Evolutionary conservation across 2,797 vertebrate genomes (phyloP).

Genomic region (Hyperoplus lanceolatus): DNA sequence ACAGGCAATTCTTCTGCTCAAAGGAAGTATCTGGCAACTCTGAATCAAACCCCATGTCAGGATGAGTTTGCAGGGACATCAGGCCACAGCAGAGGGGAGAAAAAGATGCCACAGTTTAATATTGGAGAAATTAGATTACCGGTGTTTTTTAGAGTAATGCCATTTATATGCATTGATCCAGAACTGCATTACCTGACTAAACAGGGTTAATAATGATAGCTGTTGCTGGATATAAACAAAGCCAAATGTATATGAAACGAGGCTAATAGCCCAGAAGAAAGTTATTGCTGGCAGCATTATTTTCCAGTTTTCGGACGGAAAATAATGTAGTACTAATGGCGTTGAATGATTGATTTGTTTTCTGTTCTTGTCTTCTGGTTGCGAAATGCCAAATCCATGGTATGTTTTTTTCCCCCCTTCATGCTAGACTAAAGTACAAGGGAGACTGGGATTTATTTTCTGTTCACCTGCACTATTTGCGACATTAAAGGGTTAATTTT

Average conservation of each 20-base stretch:
- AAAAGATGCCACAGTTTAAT: conserved; percentile 36
- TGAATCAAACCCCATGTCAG: conserved; percentile 14
- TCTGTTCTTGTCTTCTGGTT: conserved; percentile 13
- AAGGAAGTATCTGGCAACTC: conserved; percentile 53
- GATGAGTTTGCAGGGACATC: conserved; percentile 25
- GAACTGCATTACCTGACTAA: conserved; percentile 39
- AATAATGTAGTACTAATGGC: conserved; percentile 16
- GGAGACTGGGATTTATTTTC: neutral
- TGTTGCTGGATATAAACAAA: conserved; percentile 42
- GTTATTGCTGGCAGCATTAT: conserved; percentile 25
- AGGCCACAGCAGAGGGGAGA: conserved; percentile 16
- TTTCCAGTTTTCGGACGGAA: neutral
- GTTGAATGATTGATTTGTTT: conserved; percentile 35
- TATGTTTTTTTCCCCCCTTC: neutral
- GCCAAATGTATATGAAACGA: conserved; percentile 38
- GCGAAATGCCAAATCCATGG: conserved; percentile 1
- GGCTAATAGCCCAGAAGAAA: conserved; percentile 26
- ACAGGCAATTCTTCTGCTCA: conserved; percentile 56
- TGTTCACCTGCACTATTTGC: neutral
- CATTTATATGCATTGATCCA: conserved; percentile 55
- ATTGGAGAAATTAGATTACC: conserved; percentile 39
- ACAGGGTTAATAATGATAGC: conserved; percentile 44
- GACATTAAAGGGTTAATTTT: conserved; percentile 63
- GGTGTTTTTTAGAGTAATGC: conserved; percentile 39
- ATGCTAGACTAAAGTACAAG: neutral